A percentile compares a stretch with the other conserved stretches of the same genome.
Conservation (phyloP, 2,797 vertebrate species). For the Syngnathus rostellatus region DNA sequence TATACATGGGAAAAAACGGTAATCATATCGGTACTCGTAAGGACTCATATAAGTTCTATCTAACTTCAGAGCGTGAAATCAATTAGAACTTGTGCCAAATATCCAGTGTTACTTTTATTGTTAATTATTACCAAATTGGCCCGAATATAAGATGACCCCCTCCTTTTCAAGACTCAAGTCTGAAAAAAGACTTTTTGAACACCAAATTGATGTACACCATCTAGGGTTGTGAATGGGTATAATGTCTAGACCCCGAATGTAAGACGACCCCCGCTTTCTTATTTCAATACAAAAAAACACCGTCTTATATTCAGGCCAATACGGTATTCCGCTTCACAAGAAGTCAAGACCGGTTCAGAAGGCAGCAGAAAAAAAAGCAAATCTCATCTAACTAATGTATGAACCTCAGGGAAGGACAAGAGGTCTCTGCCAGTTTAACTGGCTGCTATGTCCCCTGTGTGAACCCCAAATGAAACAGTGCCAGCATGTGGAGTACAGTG, state of each 20-base stretch:
- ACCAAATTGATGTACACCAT: too few relatives aligned
- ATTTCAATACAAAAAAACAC: too few relatives aligned
- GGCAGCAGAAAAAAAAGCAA: neutral
- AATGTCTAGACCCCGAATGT: too few relatives aligned
- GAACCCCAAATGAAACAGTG: conserved; percentile 7
- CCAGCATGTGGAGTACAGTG: neutral
- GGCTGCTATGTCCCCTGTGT: conserved; percentile 17
- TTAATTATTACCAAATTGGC: neutral
- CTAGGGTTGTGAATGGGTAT: too few relatives aligned
- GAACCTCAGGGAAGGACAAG: conserved; percentile 3
- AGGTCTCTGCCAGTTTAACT: conserved; percentile 3
- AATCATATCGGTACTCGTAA: too few relatives aligned
- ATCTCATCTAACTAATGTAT: conserved; percentile 6
- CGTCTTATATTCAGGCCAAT: too few relatives aligned
- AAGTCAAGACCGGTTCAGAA: neutral
- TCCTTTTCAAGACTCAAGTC: too few relatives aligned
- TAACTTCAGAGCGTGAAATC: neutral
- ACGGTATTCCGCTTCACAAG: neutral
- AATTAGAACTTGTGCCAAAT: neutral
- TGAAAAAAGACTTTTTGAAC: too few relatives aligned
- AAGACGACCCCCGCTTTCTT: too few relatives aligned
- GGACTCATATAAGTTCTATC: neutral
- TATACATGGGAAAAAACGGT: too few relatives aligned
- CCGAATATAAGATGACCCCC: too few relatives aligned
- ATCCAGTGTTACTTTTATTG: neutral